Conservation (phyloP, 2,888 invertebrate species). For the Catocala sponsa region DNA sequence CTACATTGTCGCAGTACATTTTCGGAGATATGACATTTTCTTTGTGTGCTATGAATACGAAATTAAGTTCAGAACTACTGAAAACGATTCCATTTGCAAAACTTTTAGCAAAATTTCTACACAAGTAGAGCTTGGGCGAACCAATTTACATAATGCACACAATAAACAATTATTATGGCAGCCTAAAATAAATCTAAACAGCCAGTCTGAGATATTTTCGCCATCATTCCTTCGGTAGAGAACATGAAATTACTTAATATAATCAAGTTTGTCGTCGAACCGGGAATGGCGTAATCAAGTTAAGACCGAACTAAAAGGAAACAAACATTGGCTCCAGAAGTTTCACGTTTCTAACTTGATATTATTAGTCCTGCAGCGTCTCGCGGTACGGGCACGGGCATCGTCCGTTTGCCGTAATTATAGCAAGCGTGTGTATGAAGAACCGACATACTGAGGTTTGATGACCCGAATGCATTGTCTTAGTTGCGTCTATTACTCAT, state of each 20-base stretch:
- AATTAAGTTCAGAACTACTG: background rate
- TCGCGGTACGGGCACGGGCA: slow-evolving; percentile 48
- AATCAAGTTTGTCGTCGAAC: slow-evolving; percentile 32
- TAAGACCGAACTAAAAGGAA: slow-evolving; percentile 51
- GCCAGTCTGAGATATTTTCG: background rate
- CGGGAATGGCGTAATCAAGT: slow-evolving; percentile 48
- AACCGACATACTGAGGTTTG: slow-evolving; percentile 52
- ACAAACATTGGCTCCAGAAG: slow-evolving; percentile 49
- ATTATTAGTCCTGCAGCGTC: slow-evolving; percentile 50
- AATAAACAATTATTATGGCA: background rate
- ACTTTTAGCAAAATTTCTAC: background rate
- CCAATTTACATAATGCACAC: background rate
- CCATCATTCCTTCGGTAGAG: slow-evolving; percentile 7
- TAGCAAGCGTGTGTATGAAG: slow-evolving; percentile 50
- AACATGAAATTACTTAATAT: slow-evolving; percentile 33
- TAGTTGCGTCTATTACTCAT: slow-evolving; percentile 30
- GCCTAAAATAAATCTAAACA: no score
- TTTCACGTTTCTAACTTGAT: slow-evolving; percentile 51
- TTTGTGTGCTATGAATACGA: slow-evolving; percentile 5
- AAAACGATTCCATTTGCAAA: background rate
- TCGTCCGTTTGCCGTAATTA: slow-evolving; percentile 55
- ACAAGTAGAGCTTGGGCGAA: background rate
- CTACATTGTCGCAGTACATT: background rate
- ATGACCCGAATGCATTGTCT: slow-evolving; percentile 61
- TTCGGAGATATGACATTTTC: background rate